These are phyloP conservation scores for Phyllopteryx taeniolatus DNA, from an alignment of 2,113 vertebrate genomes.

Conservation along the genomic window DNA sequence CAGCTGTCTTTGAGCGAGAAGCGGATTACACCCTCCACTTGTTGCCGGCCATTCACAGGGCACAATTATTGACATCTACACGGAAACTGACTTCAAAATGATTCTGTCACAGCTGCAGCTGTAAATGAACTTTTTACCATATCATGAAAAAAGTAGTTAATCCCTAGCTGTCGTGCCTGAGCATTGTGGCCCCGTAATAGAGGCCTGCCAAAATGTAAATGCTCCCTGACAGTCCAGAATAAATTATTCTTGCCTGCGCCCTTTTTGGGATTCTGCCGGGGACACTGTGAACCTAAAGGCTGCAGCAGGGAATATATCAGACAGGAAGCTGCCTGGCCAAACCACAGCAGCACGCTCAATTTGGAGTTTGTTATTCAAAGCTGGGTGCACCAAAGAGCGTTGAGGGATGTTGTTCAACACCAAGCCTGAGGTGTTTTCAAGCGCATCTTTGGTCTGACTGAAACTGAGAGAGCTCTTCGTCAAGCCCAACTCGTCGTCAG, in stretches of 20 bases:
- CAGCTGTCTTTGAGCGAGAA: background rate
- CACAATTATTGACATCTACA: background rate
- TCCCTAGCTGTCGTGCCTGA: background rate
- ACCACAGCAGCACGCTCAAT: constrained; percentile 8
- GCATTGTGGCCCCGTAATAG: constrained; percentile 6
- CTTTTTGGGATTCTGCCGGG: constrained; percentile 28
- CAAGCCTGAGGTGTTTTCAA: constrained; percentile 24
- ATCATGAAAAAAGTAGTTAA: background rate
- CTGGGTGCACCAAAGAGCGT: constrained; percentile 24
- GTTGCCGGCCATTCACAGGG: background rate
- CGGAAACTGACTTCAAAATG: background rate
- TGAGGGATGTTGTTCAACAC: constrained; percentile 25
- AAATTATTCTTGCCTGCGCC: constrained; percentile 30
- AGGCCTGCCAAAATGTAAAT: constrained; percentile 33
- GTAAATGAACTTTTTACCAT: background rate
- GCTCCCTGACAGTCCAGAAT: constrained; percentile 26
- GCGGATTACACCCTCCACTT: background rate
- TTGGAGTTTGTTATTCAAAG: constrained; percentile 39
- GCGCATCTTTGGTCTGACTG: constrained; percentile 26
- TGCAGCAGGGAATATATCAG: constrained; percentile 34
- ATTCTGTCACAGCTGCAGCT: background rate
- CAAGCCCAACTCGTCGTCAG: background rate
- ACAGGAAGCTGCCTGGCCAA: constrained; percentile 17
- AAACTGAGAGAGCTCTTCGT: constrained; percentile 21
- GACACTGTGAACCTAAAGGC: constrained; percentile 34